These are phyloP conservation scores for Heterotilapia buettikoferi DNA, from an alignment of 2,113 vertebrate species.

Conservation along the genomic window DNA sequence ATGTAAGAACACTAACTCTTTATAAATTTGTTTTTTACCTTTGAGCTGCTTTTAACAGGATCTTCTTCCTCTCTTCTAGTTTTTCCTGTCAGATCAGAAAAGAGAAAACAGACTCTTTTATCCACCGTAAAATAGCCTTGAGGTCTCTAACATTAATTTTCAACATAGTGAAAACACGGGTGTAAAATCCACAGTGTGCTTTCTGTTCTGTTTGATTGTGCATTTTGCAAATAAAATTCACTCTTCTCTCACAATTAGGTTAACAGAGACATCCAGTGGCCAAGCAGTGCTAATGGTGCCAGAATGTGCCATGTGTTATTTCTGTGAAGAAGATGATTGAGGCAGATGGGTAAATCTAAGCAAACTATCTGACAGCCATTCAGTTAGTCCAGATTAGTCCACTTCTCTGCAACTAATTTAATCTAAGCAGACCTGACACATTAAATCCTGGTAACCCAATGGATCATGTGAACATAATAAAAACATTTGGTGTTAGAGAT, in stretches of 20 bases:
- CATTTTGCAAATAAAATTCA: neutral
- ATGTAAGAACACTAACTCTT: neutral
- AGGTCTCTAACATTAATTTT: conserved; percentile 15
- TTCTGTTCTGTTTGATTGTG: neutral
- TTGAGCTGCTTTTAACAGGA: conserved; percentile 86
- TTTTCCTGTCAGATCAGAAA: conserved; percentile 76
- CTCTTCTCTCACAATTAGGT: neutral
- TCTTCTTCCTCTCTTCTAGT: conserved; percentile 82
- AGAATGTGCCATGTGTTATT: neutral
- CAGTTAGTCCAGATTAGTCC: neutral
- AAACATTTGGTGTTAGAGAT: neutral
- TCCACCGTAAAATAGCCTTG: conserved; percentile 16
- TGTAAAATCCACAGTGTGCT: neutral
- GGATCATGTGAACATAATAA: neutral
- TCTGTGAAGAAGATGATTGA: neutral
- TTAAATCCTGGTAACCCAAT: neutral
- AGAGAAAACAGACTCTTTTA: conserved; percentile 6
- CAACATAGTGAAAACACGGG: neutral
- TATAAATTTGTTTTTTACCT: conserved; percentile 70
- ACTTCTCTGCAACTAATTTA: neutral
- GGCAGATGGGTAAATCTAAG: neutral
- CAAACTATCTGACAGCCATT: neutral
- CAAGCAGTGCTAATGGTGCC: neutral
- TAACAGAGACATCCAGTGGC: conserved; percentile 62
- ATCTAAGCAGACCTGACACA: neutral